Base-by-base conservation (phyloP, 2,888 invertebrate species). In the Drosophila phalerata region DNA sequence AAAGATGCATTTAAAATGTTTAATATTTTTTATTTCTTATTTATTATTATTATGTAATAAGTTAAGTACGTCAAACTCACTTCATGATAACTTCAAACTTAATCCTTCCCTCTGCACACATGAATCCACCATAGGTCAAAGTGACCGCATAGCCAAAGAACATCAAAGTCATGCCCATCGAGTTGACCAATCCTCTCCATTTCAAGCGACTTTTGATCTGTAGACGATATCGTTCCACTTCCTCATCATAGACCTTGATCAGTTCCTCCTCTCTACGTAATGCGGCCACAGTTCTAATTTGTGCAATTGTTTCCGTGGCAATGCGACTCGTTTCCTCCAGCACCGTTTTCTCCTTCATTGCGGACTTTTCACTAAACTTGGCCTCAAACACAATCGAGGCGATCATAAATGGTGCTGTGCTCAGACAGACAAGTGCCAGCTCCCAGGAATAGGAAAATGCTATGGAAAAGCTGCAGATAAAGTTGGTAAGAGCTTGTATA, bases 271-370 rank as follows among this genome's bases (percentile, higher is more conserved):
- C 96, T 4, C 94, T 60, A 1, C 92, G 80, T 34, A 96, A 93
- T 28, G 95, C 95, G 0, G 94, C 94, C 5, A 96, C 95, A 0
- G 96, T 96, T 53, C 95, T 93, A 11, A 96, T 95, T 79, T 96
- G 95, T 0, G 94, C 93, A 32, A 96, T 95, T 0, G 96, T 95
- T 79, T 96, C 96, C 0, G 96, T 94, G 0, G 96, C 96, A 30
- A 96, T 94, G 48, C 95, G 95, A 13, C 95, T 95, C 0, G 96
- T 95, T 47, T 93, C 93, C 84, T 96, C 95, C 15, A 95, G 93
- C 0, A 95, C 94, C 38, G 92, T 93, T 60, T 96, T 94, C 74
- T 96, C 95, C 4, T 93, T 92, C 1, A 94, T 88, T 0, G 94
- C 93, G 1, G 95, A 94, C 0, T 94, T 94, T 11, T 94, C 93